These are phyloP conservation scores for Lasioglossum figueresi DNA, from an alignment of 2,888 invertebrate species.

Conservation along the genomic window DNA sequence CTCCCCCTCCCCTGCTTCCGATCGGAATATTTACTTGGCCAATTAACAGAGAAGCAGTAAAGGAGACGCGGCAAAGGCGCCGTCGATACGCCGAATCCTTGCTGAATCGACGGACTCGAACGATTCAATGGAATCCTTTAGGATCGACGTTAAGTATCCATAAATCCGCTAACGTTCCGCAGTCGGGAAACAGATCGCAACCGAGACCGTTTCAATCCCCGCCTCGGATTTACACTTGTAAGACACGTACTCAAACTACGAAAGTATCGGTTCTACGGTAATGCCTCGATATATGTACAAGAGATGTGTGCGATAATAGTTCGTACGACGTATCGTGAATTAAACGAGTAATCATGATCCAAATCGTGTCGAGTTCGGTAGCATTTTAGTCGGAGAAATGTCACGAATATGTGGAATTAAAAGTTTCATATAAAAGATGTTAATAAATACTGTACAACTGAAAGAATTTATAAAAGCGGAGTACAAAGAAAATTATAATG, in stretches of 20 bases:
- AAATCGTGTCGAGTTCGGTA: too few relatives aligned
- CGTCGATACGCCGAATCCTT: slow-evolving; percentile 26
- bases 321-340: too few relatives aligned
- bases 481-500: neutral
- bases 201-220: neutral
- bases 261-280: neutral
- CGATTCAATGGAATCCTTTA: slow-evolving; percentile 16
- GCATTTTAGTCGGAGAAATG: too few relatives aligned
- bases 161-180: neutral
- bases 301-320: neutral
- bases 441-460: too few relatives aligned
- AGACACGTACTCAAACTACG: neutral
- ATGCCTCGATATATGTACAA: neutral
- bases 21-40: slow-evolving; percentile 65
- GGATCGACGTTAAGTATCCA: slow-evolving; percentile 26
- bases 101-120: slow-evolving; percentile 5
- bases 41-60: slow-evolving; percentile 60
- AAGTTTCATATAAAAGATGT: too few relatives aligned
- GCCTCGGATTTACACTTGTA: neutral
- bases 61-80: slow-evolving; percentile 8
- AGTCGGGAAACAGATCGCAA: neutral
- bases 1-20: neutral
- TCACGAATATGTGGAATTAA: too few relatives aligned
- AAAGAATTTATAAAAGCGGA: too few relatives aligned
- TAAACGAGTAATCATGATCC: too few relatives aligned